These are phyloP conservation scores for Muscidifurax raptorellus DNA, from an alignment of 1,140 invertebrate genomes.

Conservation along the genomic window DNA sequence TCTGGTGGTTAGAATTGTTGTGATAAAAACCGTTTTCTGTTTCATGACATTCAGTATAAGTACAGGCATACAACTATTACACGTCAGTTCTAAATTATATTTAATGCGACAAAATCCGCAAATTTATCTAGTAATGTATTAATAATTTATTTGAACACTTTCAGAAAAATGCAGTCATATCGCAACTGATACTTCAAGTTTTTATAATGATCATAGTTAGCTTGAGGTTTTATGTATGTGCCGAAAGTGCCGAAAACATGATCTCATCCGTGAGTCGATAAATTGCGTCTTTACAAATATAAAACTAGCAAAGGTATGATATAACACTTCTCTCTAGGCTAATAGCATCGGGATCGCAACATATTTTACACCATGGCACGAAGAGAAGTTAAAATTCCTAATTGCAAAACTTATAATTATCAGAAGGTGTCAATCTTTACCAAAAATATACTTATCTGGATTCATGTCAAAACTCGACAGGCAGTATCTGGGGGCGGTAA, in stretches of 20 bases:
- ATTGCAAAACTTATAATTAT: constrained; percentile 9
- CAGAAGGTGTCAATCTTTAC: constrained; percentile 25
- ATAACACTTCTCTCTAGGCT: neutral
- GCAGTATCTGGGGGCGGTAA: constrained; percentile 3
- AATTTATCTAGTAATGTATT: neutral
- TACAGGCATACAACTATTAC: constrained; percentile 6
- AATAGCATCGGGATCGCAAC: neutral
- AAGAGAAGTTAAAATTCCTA: neutral
- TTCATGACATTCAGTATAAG: constrained; percentile 7
- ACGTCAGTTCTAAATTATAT: constrained; percentile 13
- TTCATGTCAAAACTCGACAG: constrained; percentile 23
- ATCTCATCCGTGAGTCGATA: constrained; percentile 4
- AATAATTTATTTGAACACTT: neutral
- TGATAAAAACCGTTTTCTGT: constrained; percentile 1
- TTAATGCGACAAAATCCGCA: neutral
- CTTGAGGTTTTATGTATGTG: constrained; percentile 24
- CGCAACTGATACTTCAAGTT: neutral
- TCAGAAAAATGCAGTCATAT: neutral
- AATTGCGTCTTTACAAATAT: neutral
- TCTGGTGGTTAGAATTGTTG: neutral
- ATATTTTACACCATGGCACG: constrained; percentile 4
- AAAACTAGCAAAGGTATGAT: neutral
- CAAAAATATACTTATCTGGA: constrained; percentile 23
- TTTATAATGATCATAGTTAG: neutral
- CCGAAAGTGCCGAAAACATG: constrained; percentile 38